A percentile compares a stretch with the other conserved stretches of the same genome.
These are phyloP conservation scores for Oxystoma pomonae DNA, from an alignment of 2,888 invertebrate genomes.

Conservation along the genomic window DNA sequence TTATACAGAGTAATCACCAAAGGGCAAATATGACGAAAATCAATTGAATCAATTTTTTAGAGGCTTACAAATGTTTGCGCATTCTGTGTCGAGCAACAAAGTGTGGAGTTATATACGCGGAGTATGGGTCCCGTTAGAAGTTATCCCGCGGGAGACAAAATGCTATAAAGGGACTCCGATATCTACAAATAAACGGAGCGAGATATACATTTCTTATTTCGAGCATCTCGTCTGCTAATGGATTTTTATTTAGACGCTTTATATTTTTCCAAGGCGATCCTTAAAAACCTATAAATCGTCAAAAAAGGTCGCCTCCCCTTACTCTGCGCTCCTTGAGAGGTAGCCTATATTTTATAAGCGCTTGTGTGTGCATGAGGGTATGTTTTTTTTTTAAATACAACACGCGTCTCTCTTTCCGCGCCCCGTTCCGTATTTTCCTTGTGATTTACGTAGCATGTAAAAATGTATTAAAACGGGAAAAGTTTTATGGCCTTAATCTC, in stretches of 20 bases:
- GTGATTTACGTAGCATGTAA: slow-evolving; percentile 4
- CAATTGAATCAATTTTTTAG: too few relatives aligned
- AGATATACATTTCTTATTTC: background rate
- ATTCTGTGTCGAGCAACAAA: too few relatives aligned
- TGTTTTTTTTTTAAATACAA: slow-evolving; percentile 2
- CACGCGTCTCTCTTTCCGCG: background rate
- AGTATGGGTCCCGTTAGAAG: too few relatives aligned
- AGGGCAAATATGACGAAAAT: too few relatives aligned
- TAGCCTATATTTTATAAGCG: slow-evolving; percentile 3
- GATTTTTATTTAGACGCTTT: slow-evolving; percentile 2
- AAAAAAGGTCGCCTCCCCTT: background rate
- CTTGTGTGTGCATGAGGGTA: slow-evolving; percentile 3
- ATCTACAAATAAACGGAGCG: background rate
- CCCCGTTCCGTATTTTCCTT: background rate
- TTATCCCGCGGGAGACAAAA: background rate
- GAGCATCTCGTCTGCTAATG: background rate
- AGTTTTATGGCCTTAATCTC: slow-evolving; percentile 4
- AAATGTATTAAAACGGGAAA: background rate
- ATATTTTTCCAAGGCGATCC: slow-evolving; percentile 1
- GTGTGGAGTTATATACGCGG: too few relatives aligned
- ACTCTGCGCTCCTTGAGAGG: background rate
- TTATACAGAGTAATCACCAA: too few relatives aligned
- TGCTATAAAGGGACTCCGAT: background rate
- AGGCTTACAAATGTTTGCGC: too few relatives aligned
- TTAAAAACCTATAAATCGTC: slow-evolving; percentile 5